Evolutionary conservation across 2,113 vertebrate species (phyloP).

Genomic region (Isichthys henryi): DNA sequence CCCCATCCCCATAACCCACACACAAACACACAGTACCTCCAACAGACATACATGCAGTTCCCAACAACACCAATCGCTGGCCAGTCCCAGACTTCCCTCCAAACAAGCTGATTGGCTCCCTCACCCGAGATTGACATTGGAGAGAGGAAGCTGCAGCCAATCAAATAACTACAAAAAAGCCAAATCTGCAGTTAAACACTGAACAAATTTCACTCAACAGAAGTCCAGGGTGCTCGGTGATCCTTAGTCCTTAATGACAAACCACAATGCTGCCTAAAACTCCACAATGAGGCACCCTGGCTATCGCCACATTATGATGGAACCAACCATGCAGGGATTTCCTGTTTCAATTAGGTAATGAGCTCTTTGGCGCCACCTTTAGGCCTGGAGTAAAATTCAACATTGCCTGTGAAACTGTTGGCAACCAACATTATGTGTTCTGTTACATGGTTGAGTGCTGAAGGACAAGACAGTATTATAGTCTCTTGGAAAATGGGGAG

Average conservation of each 20-base stretch:
- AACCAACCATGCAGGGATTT: not conserved
- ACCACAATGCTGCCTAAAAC: not conserved
- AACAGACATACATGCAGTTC: not conserved
- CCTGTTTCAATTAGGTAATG: not conserved
- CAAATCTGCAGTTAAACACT: not conserved
- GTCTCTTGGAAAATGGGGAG: not conserved
- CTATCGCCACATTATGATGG: not conserved
- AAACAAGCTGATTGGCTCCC: not conserved
- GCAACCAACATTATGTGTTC: not conserved
- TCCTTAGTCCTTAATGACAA: not conserved
- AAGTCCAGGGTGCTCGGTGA: not conserved
- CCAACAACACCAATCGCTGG: not conserved
- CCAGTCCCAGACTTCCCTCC: not conserved
- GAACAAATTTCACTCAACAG: not conserved
- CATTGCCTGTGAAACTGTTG: not conserved
- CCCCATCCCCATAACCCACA: not conserved
- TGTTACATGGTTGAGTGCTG: not conserved
- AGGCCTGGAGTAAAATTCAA: not conserved
- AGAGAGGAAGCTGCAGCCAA: not conserved
- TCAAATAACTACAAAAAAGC: not conserved
- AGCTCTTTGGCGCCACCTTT: not conserved
- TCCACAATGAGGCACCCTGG: not conserved
- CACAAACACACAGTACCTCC: not conserved
- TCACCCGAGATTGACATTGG: not conserved
- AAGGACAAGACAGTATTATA: not conserved